Base-by-base conservation (phyloP, 1,140 invertebrate genomes). In the Drosophila orosa region DNA sequence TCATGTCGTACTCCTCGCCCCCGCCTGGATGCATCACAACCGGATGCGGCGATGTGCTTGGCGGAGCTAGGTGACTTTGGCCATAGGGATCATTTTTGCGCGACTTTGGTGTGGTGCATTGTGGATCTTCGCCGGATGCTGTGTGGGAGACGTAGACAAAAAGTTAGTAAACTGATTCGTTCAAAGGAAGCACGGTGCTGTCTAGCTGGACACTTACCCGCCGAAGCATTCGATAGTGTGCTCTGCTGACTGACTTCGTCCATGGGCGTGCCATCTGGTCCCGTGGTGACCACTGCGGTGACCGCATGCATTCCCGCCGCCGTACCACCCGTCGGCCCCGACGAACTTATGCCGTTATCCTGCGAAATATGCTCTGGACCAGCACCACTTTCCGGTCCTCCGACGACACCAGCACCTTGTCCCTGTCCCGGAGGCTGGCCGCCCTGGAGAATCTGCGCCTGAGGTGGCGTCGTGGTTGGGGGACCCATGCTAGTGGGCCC, bases 231-330 rank as follows among this genome's bases (percentile, higher is more conserved):
- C 50, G 96, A 97, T 59, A 98, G 94, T 65, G 97, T 98, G 74
- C 97, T 98, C 92, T 98, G 97, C 90, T 98, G 97, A 78, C 96
- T 97, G 74, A 96, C 97, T 92, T 98, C 97, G 92, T 98, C 97
- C 65, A 98, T 93, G 25, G 95, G 95, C 52, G 96, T 95, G 40
- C 97, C 97, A 93, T 97, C 97, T 4, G 97, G 96, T 24, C 97
- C 97, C 42, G 96, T 97, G 61, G 96, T 97, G 77, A 97, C 95
- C 57, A 97, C 95, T 47, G 95, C 95, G n/a, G 96, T 97, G 62
- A 97, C 96, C 22, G 95, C 95, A 82, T 94, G 94, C 59, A 89
- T 45, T 7, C 69, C 77, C 19, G 74, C 35, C 74, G 93, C 92
- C 74, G 93, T 92, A 62, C 93, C 92, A 63, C 93, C 92, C 45